Conservation (phyloP, 1,140 invertebrate species). For the Pogonognathellus flavescens region DNA sequence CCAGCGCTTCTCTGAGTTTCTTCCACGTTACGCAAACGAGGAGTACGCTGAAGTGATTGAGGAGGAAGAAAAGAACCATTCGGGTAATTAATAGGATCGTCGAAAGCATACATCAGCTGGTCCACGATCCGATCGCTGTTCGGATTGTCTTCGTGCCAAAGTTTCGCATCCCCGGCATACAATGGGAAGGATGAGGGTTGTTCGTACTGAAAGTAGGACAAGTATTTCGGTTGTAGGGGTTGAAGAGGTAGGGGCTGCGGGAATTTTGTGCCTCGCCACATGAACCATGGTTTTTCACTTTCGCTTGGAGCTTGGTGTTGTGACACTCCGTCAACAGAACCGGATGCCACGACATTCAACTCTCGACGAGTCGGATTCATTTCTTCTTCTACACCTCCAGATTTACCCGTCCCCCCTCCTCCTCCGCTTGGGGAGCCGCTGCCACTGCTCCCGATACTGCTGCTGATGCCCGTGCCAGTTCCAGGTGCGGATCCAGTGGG, state of each 20-base stretch:
- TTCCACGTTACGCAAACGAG: not conserved
- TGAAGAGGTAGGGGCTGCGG: slow-evolving; percentile 1
- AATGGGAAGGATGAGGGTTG: not conserved
- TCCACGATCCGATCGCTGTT: slow-evolving; percentile 80
- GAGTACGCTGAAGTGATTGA: not conserved
- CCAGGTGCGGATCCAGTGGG: not conserved
- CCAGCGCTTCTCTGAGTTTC: not conserved
- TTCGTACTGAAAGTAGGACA: not conserved
- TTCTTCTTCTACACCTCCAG: slow-evolving; percentile 19
- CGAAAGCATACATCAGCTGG: slow-evolving; percentile 69
- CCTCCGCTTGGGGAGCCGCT: not conserved
- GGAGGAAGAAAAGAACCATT: not conserved
- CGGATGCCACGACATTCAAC: slow-evolving; percentile 30
- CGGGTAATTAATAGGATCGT: slow-evolving; percentile 47
- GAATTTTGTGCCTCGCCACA: slow-evolving; percentile 60
- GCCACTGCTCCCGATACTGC: too few relatives aligned
- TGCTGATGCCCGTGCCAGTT: not conserved
- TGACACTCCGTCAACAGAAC: not conserved
- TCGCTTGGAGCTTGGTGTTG: slow-evolving; percentile 32
- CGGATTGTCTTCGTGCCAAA: slow-evolving; percentile 76
- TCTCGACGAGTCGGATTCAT: not conserved
- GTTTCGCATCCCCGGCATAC: slow-evolving; percentile 69
- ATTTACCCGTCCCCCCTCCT: not conserved
- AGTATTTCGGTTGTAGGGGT: not conserved
- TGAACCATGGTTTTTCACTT: slow-evolving; percentile 63